These are phyloP conservation scores for Zaprionus lineosus DNA, from an alignment of 2,888 invertebrate species.

Conservation along the genomic window DNA sequence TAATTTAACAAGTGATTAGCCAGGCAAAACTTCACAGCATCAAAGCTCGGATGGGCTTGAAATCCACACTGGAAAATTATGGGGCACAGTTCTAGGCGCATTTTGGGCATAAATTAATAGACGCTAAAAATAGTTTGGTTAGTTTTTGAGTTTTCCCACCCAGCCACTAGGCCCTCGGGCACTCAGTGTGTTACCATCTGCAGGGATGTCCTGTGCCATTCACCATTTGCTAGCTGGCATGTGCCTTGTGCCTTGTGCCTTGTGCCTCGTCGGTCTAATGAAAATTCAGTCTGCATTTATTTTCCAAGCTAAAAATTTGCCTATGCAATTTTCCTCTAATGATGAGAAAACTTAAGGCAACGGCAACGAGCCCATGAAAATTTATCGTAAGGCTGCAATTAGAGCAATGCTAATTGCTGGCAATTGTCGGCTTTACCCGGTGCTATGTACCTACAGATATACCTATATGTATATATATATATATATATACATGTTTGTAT, in stretches of 20 bases:
- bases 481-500: background rate
- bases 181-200: no score
- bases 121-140: slow-evolving; percentile 19
- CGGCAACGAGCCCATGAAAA: slow-evolving; percentile 11
- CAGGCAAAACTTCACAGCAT: slow-evolving; percentile 54
- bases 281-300: slow-evolving; percentile 35
- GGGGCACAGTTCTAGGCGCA: slow-evolving; percentile 42
- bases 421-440: slow-evolving; percentile 32
- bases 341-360: slow-evolving; percentile 26
- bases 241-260: no score
- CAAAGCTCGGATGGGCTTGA: slow-evolving; percentile 39
- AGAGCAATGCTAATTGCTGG: slow-evolving; percentile 37
- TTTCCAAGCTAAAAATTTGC: slow-evolving; percentile 23
- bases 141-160: no score
- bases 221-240: no score
- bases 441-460: background rate
- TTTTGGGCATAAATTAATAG: slow-evolving; percentile 58
- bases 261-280: slow-evolving; percentile 18
- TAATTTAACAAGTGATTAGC: slow-evolving; percentile 70
- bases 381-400: slow-evolving; percentile 32
- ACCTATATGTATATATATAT: background rate
- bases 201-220: no score
- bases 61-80: slow-evolving; percentile 35
- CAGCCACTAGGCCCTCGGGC: no score
- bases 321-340: slow-evolving; percentile 49